These are phyloP conservation scores for Hippocampus barbouri DNA, from an alignment of 2,113 vertebrate genomes.

Conservation along the genomic window DNA sequence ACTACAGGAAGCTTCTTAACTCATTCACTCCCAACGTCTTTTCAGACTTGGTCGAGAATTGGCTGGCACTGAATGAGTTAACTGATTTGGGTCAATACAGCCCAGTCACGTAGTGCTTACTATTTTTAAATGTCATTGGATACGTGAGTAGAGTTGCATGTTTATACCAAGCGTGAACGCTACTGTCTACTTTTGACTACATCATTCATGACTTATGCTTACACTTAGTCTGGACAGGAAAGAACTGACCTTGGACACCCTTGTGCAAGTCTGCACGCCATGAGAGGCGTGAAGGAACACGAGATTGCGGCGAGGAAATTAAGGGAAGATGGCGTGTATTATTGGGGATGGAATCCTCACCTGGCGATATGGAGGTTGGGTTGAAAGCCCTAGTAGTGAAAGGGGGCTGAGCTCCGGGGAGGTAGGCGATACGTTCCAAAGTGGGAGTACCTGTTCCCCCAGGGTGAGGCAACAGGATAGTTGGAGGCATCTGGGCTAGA, in stretches of 20 bases:
- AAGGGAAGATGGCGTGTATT: constrained; percentile 46
- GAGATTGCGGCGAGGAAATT: constrained; percentile 38
- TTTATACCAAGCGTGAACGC: background rate
- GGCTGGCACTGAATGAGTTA: too few relatives aligned
- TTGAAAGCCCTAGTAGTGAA: constrained; percentile 95
- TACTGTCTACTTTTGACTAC: background rate
- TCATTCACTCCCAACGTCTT: too few relatives aligned
- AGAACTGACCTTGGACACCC: constrained; percentile 40
- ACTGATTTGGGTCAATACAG: too few relatives aligned
- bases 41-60: too few relatives aligned
- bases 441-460: constrained; percentile 92
- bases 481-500: constrained; percentile 97
- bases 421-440: constrained; percentile 96
- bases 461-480: constrained; percentile 97
- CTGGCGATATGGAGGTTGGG: constrained; percentile 91
- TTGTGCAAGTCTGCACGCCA: constrained; percentile 30
- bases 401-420: constrained; percentile 90
- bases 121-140: background rate
- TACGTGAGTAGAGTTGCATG: background rate
- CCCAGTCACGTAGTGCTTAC: too few relatives aligned
- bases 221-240: constrained; percentile 12
- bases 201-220: background rate
- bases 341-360: constrained; percentile 71
- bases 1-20: too few relatives aligned
- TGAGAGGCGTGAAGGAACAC: constrained; percentile 36